Percentiles rank a stretch among this genome's conserved stretches.
phyloP scores from a whole-genome alignment of 1,140 invertebrate species.

The Pygmarrhopalites habei region DNA sequence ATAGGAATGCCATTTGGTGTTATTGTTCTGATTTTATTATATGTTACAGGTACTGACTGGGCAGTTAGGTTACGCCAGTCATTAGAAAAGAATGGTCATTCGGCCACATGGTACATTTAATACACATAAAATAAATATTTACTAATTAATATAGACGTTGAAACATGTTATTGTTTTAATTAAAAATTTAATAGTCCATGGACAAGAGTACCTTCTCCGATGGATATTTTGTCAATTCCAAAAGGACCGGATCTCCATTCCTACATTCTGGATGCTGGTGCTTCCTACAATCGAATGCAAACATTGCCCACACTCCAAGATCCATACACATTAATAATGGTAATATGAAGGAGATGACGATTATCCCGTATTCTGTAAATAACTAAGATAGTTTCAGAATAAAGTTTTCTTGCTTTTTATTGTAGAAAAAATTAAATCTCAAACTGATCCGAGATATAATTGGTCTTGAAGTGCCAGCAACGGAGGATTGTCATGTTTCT shows the following conservation, averaged over 20 bases:
- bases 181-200: too few relatives aligned
- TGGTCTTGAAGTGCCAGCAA: not conserved
- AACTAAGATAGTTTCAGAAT: not conserved
- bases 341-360: not conserved
- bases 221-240: conserved; percentile 1
- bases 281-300: not conserved
- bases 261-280: not conserved
- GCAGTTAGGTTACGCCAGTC: not conserved
- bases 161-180: too few relatives aligned
- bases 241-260: not conserved
- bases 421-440: not conserved
- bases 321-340: not conserved
- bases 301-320: not conserved
- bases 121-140: too few relatives aligned
- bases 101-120: not conserved
- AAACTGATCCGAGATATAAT: not conserved
- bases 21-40: not conserved
- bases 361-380: not conserved
- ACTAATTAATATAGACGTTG: too few relatives aligned
- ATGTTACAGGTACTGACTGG: not conserved
- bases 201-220: not conserved
- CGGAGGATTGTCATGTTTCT: not conserved
- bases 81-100: not conserved
- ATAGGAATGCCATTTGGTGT: not conserved
- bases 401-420: not conserved